These are phyloP conservation scores for Chironomus striatipennis DNA, from an alignment of 1,140 invertebrate species.

Conservation along the genomic window DNA sequence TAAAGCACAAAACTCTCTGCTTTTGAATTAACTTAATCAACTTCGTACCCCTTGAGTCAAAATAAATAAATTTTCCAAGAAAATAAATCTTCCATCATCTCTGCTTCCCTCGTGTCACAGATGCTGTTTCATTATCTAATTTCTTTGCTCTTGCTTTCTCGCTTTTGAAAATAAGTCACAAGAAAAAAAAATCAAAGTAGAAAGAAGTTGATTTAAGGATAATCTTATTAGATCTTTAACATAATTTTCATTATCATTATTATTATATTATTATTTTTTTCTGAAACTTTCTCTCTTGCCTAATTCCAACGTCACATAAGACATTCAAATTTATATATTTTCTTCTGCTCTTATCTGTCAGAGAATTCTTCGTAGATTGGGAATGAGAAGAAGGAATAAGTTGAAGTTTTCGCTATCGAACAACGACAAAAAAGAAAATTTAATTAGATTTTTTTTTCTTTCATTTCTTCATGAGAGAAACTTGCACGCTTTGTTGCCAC, in stretches of 20 bases:
- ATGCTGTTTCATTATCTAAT: slow-evolving; percentile 20
- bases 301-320: not conserved
- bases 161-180: not conserved
- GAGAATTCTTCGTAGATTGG: too few species aligned
- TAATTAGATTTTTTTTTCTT: slow-evolving; percentile 8
- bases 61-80: too few species aligned
- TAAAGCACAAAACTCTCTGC: too few species aligned
- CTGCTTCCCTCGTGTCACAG: not conserved
- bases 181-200: not conserved
- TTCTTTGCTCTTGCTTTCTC: not conserved
- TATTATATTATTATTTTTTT: not conserved
- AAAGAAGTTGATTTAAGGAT: slow-evolving; percentile 21
- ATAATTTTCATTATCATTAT: not conserved
- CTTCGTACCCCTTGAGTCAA: too few species aligned
- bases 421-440: not conserved
- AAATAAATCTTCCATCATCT: too few species aligned
- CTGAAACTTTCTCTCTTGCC: not conserved
- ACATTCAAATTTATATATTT: not conserved
- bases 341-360: not conserved
- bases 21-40: too few species aligned
- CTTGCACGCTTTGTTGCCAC: not conserved
- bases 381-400: too few species aligned
- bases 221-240: slow-evolving; percentile 22
- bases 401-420: not conserved
- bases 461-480: not conserved